These are phyloP conservation scores for Isotomurus palustris DNA, from an alignment of 2,888 invertebrate genomes.

Conservation along the genomic window DNA sequence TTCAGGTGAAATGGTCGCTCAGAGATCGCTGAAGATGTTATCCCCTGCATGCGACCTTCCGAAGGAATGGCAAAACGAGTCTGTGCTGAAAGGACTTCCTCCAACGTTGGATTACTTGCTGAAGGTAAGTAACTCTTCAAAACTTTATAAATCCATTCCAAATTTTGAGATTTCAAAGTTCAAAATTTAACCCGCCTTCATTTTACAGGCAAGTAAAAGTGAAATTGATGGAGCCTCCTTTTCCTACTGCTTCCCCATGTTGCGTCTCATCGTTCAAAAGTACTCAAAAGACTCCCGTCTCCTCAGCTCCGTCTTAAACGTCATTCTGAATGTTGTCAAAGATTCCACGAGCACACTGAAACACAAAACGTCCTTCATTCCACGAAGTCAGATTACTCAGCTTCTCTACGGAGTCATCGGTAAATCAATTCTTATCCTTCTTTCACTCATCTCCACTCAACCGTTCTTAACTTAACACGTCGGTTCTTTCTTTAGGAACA, in stretches of 20 bases:
- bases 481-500: slow-evolving; percentile 52
- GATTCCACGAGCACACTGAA: slow-evolving; percentile 63
- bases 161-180: no score
- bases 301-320: slow-evolving; percentile 60
- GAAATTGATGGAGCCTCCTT: slow-evolving; percentile 56
- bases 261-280: slow-evolving; percentile 44
- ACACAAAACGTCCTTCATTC: slow-evolving; percentile 59
- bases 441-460: no score
- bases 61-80: slow-evolving; percentile 69
- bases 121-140: no score
- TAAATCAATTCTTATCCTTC: no score
- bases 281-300: slow-evolving; percentile 54
- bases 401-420: slow-evolving; percentile 72
- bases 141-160: no score
- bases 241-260: slow-evolving; percentile 73
- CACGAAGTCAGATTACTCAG: slow-evolving; percentile 74
- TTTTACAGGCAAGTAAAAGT: no score
- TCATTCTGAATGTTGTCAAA: slow-evolving; percentile 54
- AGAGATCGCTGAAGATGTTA: slow-evolving; percentile 67
- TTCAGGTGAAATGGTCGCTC: slow-evolving; percentile 60
- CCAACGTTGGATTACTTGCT: slow-evolving; percentile 61
- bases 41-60: slow-evolving; percentile 77
- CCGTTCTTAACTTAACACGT: no score
- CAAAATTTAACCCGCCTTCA: no score
- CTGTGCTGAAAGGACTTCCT: slow-evolving; percentile 60